Base-by-base conservation (phyloP, 1,140 invertebrate species). In the Lepidurus packardi region DNA sequence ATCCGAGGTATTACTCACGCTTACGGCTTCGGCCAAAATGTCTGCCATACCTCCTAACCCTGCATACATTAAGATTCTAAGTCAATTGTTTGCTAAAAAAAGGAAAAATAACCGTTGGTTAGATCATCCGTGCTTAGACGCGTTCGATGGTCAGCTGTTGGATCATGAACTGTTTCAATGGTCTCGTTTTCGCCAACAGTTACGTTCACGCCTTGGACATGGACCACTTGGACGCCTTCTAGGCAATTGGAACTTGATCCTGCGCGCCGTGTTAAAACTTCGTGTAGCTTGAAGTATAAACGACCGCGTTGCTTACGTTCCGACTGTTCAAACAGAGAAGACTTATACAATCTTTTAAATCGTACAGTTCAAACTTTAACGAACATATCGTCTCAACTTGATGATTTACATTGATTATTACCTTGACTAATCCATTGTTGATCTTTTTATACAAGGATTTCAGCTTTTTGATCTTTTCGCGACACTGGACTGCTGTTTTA, bases 381-480 rank as follows among this genome's bases (percentile, higher is more conserved):
- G 34, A 2, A 34, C 3, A 34, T 4, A 4, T 34, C 34, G 34
- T 34, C 1, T 34, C 34, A 4, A 34, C 34, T 34, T 4, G 3
- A 34, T 4, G 1, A 34, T 34, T 34, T 34, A 34, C 34, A 34
- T 34, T 7, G 53, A n/a, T 65, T 7, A 65, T 65, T 65, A 78
- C 78, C 16, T 78, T 78, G n/a, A 73, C 73, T 34, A 34, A 44
- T 42, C 75, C 75, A 44, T 74, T 78, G n/a, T 75, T 78, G 9
- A 78, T 34, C 21, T 78, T 78, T 7, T 74, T 43, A 25, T 78
- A 78, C 10, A 78, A 45, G 73, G 78, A 75, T 45, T 78, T 78
- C 11, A 78, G 43, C 43, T 78, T 78, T 45, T 78, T 78, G 1
- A 78, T 78, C 43, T 78, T 78, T 44, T 78, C 78, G 41, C 78